Percentiles rank a stretch among this genome's conserved stretches.
These are phyloP conservation scores for Rhyacophila brunnea DNA, from an alignment of 1,140 invertebrate species.

Conservation along the genomic window DNA sequence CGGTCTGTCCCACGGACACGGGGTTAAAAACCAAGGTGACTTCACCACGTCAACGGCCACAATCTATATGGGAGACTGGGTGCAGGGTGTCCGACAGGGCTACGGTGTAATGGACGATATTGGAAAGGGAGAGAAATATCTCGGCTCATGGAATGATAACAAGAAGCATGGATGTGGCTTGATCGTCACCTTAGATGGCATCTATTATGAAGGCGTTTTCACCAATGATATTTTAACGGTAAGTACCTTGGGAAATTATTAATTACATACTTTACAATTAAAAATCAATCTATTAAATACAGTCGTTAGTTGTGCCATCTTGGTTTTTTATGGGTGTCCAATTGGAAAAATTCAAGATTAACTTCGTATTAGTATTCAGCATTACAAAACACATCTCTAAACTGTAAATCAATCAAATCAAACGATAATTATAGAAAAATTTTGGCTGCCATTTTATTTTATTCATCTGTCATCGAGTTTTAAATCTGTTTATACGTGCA, in stretches of 20 bases:
- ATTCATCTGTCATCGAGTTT: too few relatives aligned
- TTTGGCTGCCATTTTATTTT: too few relatives aligned
- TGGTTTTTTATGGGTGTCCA: too few relatives aligned
- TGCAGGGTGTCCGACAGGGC: constrained; percentile 70
- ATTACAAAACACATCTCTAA: too few relatives aligned
- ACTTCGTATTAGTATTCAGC: too few relatives aligned
- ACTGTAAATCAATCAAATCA: too few relatives aligned
- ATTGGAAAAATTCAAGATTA: too few relatives aligned
- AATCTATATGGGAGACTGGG: constrained; percentile 86
- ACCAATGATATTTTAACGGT: constrained; percentile 73
- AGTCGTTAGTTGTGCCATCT: too few relatives aligned
- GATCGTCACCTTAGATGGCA: constrained; percentile 83
- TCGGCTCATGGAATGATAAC: constrained; percentile 83
- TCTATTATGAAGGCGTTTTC: constrained; percentile 88
- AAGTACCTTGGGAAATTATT: constrained; percentile 40
- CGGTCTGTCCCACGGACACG: constrained; percentile 79
- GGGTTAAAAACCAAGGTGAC: constrained; percentile 75
- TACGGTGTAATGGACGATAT: constrained; percentile 89
- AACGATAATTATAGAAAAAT: too few relatives aligned
- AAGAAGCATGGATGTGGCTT: constrained; percentile 77
- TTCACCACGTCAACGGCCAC: constrained; percentile 72
- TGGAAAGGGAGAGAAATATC: constrained; percentile 81
- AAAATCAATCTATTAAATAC: too few relatives aligned
- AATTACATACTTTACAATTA: too few relatives aligned
- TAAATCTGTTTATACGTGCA: too few relatives aligned